Percentiles rank a stretch among this genome's conserved stretches.
Evolutionary conservation across 2,888 invertebrate species (phyloP).

Genomic region (Caenorhabditis macrosperma): DNA sequence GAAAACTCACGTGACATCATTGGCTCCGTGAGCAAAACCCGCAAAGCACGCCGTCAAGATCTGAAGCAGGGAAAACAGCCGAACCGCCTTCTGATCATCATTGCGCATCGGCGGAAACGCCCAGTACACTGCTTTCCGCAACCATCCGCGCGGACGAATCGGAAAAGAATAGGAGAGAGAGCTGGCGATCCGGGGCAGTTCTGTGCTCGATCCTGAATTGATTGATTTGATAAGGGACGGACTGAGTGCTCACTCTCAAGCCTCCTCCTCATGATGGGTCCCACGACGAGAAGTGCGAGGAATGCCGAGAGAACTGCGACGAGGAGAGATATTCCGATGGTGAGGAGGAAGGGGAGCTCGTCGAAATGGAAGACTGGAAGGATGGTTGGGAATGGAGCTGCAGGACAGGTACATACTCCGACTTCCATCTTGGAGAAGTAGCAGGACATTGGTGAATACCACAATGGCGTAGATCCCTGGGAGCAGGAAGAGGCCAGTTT

Average conservation of each 20-base stretch:
- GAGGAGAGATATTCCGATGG: conserved; percentile 85
- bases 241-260: not conserved
- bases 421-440: conserved; percentile 91
- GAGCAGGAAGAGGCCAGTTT: conserved; percentile 87
- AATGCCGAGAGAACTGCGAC: conserved; percentile 84
- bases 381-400: too few relatives aligned
- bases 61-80: conserved; percentile 93
- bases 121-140: conserved; percentile 44
- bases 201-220: not conserved
- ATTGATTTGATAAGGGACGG: not conserved
- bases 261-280: conserved; percentile 42
- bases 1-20: conserved; percentile 93
- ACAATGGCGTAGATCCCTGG: conserved; percentile 95
- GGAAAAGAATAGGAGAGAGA: conserved; percentile 36
- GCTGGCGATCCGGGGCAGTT: conserved; percentile 48
- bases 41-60: conserved; percentile 97
- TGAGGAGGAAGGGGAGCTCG: conserved; percentile 90
- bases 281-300: conserved; percentile 43
- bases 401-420: too few relatives aligned
- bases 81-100: conserved; percentile 70
- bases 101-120: conserved; percentile 54
- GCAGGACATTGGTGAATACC: conserved; percentile 92
- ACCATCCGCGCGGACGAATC: conserved; percentile 23
- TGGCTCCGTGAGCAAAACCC: conserved; percentile 98
- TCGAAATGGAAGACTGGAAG: conserved; percentile 89